These are phyloP conservation scores for Mola mola DNA, from an alignment of 2,113 vertebrate genomes.

Conservation along the genomic window DNA sequence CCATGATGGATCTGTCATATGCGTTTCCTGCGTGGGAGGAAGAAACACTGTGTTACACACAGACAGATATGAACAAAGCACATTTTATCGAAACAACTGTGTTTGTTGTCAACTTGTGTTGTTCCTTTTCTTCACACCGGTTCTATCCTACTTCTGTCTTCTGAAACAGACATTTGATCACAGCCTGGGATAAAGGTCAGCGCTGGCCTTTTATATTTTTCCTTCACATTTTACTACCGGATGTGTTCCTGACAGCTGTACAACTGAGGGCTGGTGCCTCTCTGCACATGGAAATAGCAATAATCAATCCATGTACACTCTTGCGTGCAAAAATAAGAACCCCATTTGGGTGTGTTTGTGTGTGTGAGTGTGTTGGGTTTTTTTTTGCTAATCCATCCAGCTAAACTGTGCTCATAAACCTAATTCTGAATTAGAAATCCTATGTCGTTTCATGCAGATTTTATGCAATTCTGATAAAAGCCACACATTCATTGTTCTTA, in stretches of 20 bases:
- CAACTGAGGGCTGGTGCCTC: conserved; percentile 20
- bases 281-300: conserved; percentile 60
- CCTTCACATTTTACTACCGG: conserved; percentile 25
- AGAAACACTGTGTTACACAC: conserved; percentile 37
- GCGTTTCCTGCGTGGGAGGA: conserved; percentile 85
- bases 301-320: conserved; percentile 55
- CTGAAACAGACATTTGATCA: conserved; percentile 1
- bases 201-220: conserved; percentile 27
- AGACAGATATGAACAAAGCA: not conserved
- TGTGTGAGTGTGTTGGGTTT: not conserved
- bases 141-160: conserved; percentile 1
- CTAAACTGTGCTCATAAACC: not conserved
- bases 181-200: conserved; percentile 12
- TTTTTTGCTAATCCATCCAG: too few relatives aligned
- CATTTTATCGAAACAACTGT: not conserved
- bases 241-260: conserved; percentile 41
- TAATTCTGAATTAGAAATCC: not conserved
- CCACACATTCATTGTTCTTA: not conserved
- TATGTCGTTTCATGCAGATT: not conserved
- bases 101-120: conserved; percentile 2
- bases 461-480: too few relatives aligned
- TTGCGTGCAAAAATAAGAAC: conserved; percentile 30
- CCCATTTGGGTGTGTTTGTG: not conserved
- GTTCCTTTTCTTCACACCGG: conserved; percentile 16
- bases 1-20: conserved; percentile 92